A percentile compares a stretch with the other conserved stretches of the same genome.
Evolutionary conservation across 2,888 invertebrate genomes (phyloP).

Genomic region (Achlya flavicornis): DNA sequence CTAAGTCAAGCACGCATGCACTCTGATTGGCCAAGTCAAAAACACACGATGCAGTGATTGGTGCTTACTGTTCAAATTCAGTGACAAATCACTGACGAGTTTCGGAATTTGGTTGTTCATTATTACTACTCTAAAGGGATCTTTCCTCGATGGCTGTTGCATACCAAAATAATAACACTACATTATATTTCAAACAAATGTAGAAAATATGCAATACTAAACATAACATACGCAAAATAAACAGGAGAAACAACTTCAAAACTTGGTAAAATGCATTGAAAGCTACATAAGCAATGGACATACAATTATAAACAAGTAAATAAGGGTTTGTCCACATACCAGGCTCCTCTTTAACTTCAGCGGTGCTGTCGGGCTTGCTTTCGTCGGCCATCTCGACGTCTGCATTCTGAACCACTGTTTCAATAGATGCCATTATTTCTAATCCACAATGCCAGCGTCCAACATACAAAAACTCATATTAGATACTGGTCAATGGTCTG

Average conservation of each 20-base stretch:
- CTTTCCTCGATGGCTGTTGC: too few relatives aligned
- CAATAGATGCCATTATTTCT: slow-evolving; percentile 93
- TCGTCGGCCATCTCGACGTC: slow-evolving; percentile 86
- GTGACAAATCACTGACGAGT: too few relatives aligned
- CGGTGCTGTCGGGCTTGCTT: slow-evolving; percentile 86
- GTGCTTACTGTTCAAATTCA: too few relatives aligned
- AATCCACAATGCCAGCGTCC: slow-evolving; percentile 77
- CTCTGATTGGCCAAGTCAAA: too few relatives aligned
- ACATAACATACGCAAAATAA: too few relatives aligned
- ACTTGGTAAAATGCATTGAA: neutral
- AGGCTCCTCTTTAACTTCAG: slow-evolving; percentile 88
- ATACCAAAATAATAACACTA: too few relatives aligned
- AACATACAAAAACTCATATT: slow-evolving; percentile 75
- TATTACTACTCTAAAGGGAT: too few relatives aligned
- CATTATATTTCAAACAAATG: neutral
- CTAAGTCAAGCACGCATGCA: too few relatives aligned
- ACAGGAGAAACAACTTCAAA: neutral
- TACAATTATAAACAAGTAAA: neutral
- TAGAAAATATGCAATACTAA: neutral
- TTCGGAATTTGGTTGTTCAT: too few relatives aligned
- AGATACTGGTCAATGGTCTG: slow-evolving; percentile 47
- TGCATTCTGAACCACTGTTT: slow-evolving; percentile 91
- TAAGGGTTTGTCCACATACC: slow-evolving; percentile 51
- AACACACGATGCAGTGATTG: too few relatives aligned
- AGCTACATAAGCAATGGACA: neutral